Percentiles rank a stretch among this genome's conserved stretches.
Evolutionary conservation across 2,113 vertebrate genomes (phyloP).

Genomic region (Nannospalax galili): DNA sequence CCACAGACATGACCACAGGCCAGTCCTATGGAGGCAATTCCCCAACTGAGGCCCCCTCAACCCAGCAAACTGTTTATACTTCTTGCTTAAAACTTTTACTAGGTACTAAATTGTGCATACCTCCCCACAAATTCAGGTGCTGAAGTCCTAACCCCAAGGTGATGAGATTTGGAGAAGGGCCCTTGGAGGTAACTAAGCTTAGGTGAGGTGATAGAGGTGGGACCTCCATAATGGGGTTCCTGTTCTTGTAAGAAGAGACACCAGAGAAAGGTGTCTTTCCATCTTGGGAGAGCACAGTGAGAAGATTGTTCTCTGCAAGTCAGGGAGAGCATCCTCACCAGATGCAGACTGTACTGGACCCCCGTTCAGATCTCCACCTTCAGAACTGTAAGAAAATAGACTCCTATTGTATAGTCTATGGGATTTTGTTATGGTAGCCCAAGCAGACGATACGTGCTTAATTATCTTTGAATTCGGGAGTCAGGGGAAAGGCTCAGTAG

Average conservation of each 20-base stretch:
- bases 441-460: not conserved
- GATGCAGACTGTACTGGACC: not conserved
- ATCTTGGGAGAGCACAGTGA: not conserved
- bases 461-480: not conserved
- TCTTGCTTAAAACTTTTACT: constrained; percentile 31
- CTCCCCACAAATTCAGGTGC: not conserved
- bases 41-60: no score
- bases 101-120: not conserved
- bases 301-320: not conserved
- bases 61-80: not conserved
- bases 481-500: no score
- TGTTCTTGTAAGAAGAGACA: not conserved
- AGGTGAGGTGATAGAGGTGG: not conserved
- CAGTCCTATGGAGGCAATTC: no score
- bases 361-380: not conserved
- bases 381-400: not conserved
- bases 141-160: not conserved
- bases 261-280: not conserved
- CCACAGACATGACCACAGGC: no score
- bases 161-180: not conserved
- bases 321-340: not conserved
- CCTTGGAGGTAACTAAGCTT: not conserved
- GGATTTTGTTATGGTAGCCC: not conserved
- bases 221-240: not conserved
- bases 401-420: not conserved